Evolutionary conservation across 2,888 invertebrate genomes (phyloP).

Genomic region (Calliphora vomitoria): DNA sequence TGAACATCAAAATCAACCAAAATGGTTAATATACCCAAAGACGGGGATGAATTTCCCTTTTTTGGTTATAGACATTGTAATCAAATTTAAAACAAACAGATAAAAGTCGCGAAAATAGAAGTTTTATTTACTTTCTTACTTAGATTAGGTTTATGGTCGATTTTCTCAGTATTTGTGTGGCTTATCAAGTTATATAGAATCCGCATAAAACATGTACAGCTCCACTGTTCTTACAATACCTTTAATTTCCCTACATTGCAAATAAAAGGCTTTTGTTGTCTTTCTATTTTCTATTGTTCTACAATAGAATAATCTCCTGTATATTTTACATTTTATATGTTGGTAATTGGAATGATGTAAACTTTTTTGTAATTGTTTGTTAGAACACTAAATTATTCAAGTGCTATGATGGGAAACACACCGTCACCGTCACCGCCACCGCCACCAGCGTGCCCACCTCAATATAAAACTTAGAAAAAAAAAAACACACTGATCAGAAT

Average conservation of each 20-base stretch:
- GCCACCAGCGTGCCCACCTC: not conserved
- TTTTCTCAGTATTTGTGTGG: too few species aligned
- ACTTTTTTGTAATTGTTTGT: constrained; percentile 56
- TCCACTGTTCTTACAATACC: not conserved
- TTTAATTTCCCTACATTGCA: not conserved
- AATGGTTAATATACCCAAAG: too few species aligned
- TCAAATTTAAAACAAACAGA: too few species aligned
- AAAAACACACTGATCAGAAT: constrained; percentile 45
- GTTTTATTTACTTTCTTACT: too few species aligned
- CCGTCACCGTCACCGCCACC: not conserved
- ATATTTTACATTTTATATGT: constrained; percentile 54
- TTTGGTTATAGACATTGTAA: too few species aligned
- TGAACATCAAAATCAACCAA: too few species aligned
- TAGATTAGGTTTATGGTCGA: too few species aligned
- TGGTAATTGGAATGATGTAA: constrained; percentile 63
- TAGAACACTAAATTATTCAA: constrained; percentile 48
- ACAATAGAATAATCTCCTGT: not conserved
- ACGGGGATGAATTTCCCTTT: too few species aligned
- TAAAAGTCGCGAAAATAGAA: too few species aligned
- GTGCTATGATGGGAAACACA: not conserved
- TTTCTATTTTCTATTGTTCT: not conserved
- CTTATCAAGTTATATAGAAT: too few species aligned
- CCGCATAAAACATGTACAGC: not conserved
- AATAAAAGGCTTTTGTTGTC: not conserved
- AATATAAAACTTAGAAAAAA: constrained; percentile 3